Base-by-base conservation (phyloP, 2,888 invertebrate species). In the Cheilosia soror region DNA sequence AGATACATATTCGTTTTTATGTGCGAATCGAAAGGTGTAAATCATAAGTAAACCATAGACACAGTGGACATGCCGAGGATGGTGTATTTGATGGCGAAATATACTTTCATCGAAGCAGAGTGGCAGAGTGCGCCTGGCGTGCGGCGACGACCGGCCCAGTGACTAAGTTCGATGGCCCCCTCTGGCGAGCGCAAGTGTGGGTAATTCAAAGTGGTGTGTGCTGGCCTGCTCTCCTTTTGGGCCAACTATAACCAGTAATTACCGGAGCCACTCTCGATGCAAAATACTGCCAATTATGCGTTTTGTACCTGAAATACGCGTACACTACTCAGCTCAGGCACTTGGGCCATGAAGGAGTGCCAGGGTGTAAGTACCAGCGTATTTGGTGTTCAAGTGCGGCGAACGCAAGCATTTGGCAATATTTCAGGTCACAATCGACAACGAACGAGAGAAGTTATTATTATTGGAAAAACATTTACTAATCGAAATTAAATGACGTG, bases 401-500 rank as follows among this genome's bases (percentile, higher is more conserved):
- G 55, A 76, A 49, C 51, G 76, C 65, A 81, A 76, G 80, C 81
- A 81, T 85, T 81, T 72, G 79, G 76, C 66, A 9, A 49, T 76
- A 65, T 75, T 85, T 76, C 65, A 80, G 71, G 55, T 53, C 75
- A 73, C 78, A 78, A 63, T 68, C 68, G 58, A 72, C 44, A 25
- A 37, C 25, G 47, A 71, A 29, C 37, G 9, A 25, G 40, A 55
- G 47, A 15, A 31, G 49, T 51, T 60, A 51, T 63, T 81, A 51
- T 66, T 72, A 85, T 85, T 85, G 81, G 77, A 73, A 85, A 85
- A 77, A 76, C 81, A 81, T 88, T 88, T 75, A 89, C 91, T 91
- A 91, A 91, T 91, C 91, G 91, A 91, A 91, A 90, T 91, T 90
- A 91, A 91, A 91, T 91, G 91, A 91, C 90, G 91, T 91, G 91